Base-by-base conservation (phyloP, 2,113 vertebrate genomes). In the Chunga burmeisteri region DNA sequence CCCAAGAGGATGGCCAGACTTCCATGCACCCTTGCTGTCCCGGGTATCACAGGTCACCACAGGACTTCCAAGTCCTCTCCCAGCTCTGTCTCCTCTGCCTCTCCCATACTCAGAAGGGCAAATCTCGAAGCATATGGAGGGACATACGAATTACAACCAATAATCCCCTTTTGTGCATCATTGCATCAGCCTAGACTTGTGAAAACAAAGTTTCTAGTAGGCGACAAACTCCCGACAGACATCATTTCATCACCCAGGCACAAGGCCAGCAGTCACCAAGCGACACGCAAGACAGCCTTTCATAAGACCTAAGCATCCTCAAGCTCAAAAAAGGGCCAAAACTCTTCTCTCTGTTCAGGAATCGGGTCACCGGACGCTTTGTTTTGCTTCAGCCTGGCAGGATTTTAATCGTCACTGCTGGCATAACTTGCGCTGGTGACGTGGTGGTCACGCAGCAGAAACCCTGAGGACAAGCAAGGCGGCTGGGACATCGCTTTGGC, bases 331-430 rank as follows among this genome's bases (percentile, higher is more conserved):
- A 67, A n/a, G 25, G 44, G 55, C 16, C 6, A 3, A 6, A 77
- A 9, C 50, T 73, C 90, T n/a, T 46, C 53, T 72, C 58, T 55
- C 55, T 0, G 0, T 67, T 93, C 68, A 84, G 89, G 83, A 94
- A 94, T 36, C 2, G 5, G 94, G 90, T 95, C 95, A 94, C 32
- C 22, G 92, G 73, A 34, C 6, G 32, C 85, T 96, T 95, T 96
- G 93, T 92, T 81, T 13, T 0, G 0, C 74, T 32, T 47, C 56
- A 32, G 50, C 2, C 0, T 10, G 40, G 56, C 1, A 6, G 83
- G 55, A 61, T 78, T 42, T 32, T n/a, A 42, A 9, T 12, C 1
- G 9, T 6, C 0, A 9, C 30, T 40, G 44, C 74, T 66, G 80
- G 87, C 73, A 26, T 9, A 13, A n/a, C 42, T 38, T 3, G 44